These are phyloP conservation scores for Colletes collaris DNA, from an alignment of 2,888 invertebrate species.

Conservation along the genomic window DNA sequence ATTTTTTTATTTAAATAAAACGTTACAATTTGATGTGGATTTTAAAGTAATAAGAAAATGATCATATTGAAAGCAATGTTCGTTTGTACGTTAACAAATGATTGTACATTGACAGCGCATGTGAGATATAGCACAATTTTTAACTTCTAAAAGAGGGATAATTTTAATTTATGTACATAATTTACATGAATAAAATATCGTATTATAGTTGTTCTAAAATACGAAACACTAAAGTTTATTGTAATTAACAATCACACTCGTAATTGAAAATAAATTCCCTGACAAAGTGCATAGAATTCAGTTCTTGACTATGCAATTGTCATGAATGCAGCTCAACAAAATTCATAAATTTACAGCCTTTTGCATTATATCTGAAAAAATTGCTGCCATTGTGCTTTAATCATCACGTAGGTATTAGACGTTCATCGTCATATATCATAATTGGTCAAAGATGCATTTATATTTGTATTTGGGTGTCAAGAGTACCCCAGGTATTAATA, in stretches of 20 bases:
- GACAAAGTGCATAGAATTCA: constrained; percentile 46
- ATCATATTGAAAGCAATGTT: constrained; percentile 54
- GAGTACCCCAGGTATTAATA: constrained; percentile 46
- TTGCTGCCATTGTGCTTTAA: constrained; percentile 62
- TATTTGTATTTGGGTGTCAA: constrained; percentile 61
- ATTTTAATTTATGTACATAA: constrained; percentile 63
- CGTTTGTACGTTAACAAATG: constrained; percentile 52
- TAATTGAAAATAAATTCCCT: constrained; percentile 37
- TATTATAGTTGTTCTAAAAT: constrained; percentile 45
- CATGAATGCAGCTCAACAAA: constrained; percentile 66
- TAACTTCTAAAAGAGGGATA: constrained; percentile 45
- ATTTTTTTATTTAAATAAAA: constrained; percentile 47
- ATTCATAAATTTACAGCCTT: constrained; percentile 55
- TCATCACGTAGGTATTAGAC: constrained; percentile 52
- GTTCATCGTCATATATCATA: constrained; percentile 44
- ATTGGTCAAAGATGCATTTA: constrained; percentile 67
- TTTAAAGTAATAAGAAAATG: constrained; percentile 51
- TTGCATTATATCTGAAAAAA: constrained; percentile 51
- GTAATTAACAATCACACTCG: constrained; percentile 34
- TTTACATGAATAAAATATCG: constrained; percentile 43
- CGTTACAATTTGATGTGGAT: constrained; percentile 46
- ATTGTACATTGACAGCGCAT: constrained; percentile 56
- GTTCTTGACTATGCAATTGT: constrained; percentile 45
- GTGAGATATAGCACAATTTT: constrained; percentile 57
- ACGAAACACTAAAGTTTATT: constrained; percentile 30